Evolutionary conservation across 2,888 invertebrate species (phyloP), one percentile per base, ranked within the genome.

Genomic region (Deilephila porcellus): DNA sequence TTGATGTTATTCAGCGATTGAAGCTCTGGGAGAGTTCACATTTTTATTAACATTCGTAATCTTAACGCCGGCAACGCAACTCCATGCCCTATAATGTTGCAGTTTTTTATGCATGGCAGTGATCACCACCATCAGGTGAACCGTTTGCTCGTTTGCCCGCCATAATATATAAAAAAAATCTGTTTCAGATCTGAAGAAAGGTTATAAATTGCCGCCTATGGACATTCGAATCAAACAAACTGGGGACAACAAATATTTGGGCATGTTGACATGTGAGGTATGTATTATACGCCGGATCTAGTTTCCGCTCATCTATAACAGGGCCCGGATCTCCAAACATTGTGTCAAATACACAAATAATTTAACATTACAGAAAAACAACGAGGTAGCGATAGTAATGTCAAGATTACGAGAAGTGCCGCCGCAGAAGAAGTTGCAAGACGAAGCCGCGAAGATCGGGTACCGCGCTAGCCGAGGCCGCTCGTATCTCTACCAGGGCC

Each of bases 401-500:
- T 77, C 87, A 2, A 85, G 82, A 70, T 3, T 85, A 0, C 80
- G 78, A 8, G 83, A 89, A 0, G 76, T 92, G 0, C 91, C 92
- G 1, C 79, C 78, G 2, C 83, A 87, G 74, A 77, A 79, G 0
- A 74, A 79, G n/a, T 62, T 91, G 0, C 83, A 86, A 52, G 88
- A 89, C 0, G 89, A 81, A 56, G 91, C 88, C 0, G 76, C 86
- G 0, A 83, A 81, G 34, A 74, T 91, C 0, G 91, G 90, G 0
- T 91, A 81, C 74, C 78, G 82, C 0, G 83, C 85, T 0, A 81
- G 88, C 6, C 81, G 80, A 0, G 91, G 91, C 4, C 88, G 81
- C 71, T 91, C 91, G 5, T 91, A 92, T 74, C 77, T 92, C 3
- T 91, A 91, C 80, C 88, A 87, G 73, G 92, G 92, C 0, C 88